phyloP scores from a whole-genome alignment of 2,888 invertebrate genomes.

The Cephus rjabovi region DNA sequence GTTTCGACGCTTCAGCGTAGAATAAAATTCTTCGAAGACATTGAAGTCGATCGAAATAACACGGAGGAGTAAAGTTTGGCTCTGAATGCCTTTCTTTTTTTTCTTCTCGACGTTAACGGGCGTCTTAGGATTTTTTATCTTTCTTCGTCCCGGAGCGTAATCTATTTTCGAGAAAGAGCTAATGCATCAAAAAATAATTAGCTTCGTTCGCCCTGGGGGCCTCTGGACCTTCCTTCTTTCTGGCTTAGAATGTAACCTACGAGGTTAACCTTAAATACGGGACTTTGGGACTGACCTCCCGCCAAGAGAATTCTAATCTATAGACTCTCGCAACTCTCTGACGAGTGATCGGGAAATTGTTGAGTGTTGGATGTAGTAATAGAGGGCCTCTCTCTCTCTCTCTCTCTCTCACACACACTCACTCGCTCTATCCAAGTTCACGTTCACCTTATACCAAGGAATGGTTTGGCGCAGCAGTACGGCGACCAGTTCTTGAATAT shows the following conservation, averaged over 20 bases:
- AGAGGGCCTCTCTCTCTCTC: no score
- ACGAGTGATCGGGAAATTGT: neutral
- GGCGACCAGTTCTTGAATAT: conserved; percentile 57
- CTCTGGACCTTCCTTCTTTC: conserved; percentile 1
- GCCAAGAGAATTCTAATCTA: conserved; percentile 12
- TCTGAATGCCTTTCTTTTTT: neutral
- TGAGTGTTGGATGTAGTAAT: neutral
- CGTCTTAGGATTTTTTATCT: neutral
- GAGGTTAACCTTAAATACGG: conserved; percentile 3
- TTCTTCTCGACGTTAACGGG: neutral
- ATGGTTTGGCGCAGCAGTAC: neutral
- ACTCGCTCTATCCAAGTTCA: neutral
- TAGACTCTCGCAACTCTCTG: conserved; percentile 1
- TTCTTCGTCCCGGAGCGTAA: conserved; percentile 20
- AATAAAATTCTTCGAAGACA: neutral
- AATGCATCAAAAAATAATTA: conserved; percentile 41
- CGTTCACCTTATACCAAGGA: neutral
- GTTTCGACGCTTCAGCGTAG: neutral
- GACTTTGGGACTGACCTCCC: conserved; percentile 22
- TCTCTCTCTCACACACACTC: no score
- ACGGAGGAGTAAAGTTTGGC: neutral
- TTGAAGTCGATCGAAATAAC: neutral
- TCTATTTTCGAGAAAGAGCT: conserved; percentile 44
- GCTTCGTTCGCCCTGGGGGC: conserved; percentile 30
- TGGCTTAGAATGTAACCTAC: neutral